Evolutionary conservation across 2,888 invertebrate species (phyloP).

Genomic region (Teleogryllus oceanicus): DNA sequence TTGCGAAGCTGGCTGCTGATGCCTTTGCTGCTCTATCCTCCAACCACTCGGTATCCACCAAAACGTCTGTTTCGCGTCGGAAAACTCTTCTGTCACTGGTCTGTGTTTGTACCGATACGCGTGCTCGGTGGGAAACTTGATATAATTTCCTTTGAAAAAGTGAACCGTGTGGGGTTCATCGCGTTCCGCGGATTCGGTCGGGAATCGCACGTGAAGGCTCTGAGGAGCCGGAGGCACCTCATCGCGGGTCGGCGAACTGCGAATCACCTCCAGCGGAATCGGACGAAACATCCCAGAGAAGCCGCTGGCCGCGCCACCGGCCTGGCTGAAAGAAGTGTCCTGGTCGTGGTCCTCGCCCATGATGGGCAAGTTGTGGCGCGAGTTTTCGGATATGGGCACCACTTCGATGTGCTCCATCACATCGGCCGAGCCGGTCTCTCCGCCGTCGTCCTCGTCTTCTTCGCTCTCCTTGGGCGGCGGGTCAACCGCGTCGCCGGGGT

Average conservation of each 20-base stretch:
- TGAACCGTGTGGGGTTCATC: background rate
- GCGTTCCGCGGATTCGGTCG: background rate
- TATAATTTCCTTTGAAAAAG: background rate
- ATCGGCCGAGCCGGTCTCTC: slow-evolving; percentile 19
- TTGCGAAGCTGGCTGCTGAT: slow-evolving; percentile 28
- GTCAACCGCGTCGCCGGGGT: no score
- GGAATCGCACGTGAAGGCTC: background rate
- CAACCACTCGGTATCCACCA: slow-evolving; percentile 33
- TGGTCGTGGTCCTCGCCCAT: background rate
- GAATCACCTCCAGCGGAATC: background rate
- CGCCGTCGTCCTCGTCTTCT: background rate
- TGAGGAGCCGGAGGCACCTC: background rate
- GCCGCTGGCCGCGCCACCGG: background rate
- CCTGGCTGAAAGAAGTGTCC: background rate
- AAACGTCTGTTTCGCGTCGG: background rate
- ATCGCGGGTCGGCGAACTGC: background rate
- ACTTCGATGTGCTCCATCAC: background rate
- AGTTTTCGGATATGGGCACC: background rate
- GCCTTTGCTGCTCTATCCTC: slow-evolving; percentile 28
- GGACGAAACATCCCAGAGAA: background rate
- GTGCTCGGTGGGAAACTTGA: background rate
- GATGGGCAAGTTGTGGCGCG: background rate
- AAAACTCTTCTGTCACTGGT: background rate
- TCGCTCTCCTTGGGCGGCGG: background rate
- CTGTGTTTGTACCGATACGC: slow-evolving; percentile 4